phyloP scores from a whole-genome alignment of 2,888 invertebrate genomes.

The Malacosoma neustria region DNA sequence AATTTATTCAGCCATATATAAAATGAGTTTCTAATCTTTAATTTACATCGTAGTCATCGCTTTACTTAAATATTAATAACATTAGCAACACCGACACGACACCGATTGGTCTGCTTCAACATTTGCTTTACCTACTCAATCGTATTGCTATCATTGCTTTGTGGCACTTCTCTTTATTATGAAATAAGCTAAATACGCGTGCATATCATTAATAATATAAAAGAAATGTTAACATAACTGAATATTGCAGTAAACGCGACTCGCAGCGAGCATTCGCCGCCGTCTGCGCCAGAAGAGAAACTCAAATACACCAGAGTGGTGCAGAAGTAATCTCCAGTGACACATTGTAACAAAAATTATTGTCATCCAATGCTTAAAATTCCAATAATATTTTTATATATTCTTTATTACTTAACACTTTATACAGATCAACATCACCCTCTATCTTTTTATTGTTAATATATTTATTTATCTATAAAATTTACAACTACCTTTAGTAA shows the following conservation, averaged over 20 bases:
- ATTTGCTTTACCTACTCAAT: conserved; percentile 38
- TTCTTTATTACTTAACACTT: conserved; percentile 43
- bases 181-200: background rate
- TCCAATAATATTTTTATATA: conserved; percentile 32
- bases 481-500: conserved; percentile 38
- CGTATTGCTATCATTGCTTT: conserved; percentile 47
- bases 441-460: conserved; percentile 31
- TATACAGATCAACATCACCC: conserved; percentile 52
- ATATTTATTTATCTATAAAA: conserved; percentile 40
- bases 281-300: conserved; percentile 16
- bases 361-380: conserved; percentile 70
- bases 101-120: conserved; percentile 60
- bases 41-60: conserved; percentile 36
- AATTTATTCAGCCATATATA: conserved; percentile 37
- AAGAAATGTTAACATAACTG: background rate
- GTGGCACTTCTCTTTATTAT: background rate
- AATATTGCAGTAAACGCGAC: no score
- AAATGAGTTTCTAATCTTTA: conserved; percentile 30
- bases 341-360: conserved; percentile 67
- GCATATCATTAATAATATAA: background rate
- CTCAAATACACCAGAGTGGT: conserved; percentile 20
- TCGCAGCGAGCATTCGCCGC: background rate
- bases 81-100: conserved; percentile 59
- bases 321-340: conserved; percentile 35
- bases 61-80: conserved; percentile 23